A percentile compares a stretch with the other conserved stretches of the same genome.
Conservation (phyloP, 2,797 vertebrate genomes). For the Paramormyrops hopkinsi region DNA sequence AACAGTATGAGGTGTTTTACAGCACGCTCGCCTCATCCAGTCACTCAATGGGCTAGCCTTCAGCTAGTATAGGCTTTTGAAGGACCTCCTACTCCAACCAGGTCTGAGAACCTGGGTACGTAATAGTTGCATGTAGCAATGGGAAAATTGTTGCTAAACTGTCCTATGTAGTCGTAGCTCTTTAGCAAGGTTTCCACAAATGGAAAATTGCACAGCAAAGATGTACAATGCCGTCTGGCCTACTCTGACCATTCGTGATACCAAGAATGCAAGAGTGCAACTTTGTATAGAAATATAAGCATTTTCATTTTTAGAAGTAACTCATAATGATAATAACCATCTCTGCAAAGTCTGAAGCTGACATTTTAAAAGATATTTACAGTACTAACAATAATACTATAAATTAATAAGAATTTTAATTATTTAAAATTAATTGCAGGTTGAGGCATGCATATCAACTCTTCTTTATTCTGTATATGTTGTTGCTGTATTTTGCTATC, state of each 20-base stretch:
- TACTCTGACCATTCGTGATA: not conserved
- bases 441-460: not conserved
- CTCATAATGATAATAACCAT: not conserved
- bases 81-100: not conserved
- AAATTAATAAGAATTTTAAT: not conserved
- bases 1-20: not conserved
- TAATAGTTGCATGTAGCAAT: not conserved
- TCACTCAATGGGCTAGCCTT: not conserved
- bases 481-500: not conserved
- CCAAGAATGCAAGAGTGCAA: not conserved
- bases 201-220: not conserved
- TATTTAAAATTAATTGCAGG: not conserved
- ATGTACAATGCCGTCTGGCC: not conserved
- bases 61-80: not conserved
- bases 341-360: not conserved
- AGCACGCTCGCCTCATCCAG: not conserved
- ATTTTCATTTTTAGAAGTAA: not conserved
- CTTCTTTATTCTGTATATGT: not conserved
- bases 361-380: not conserved
- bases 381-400: not conserved
- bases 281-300: not conserved
- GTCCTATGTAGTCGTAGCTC: not conserved
- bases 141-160: not conserved
- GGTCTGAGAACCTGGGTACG: not conserved
- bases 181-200: not conserved